These are phyloP conservation scores for Cryptus armator DNA, from an alignment of 2,888 invertebrate genomes.

Conservation along the genomic window DNA sequence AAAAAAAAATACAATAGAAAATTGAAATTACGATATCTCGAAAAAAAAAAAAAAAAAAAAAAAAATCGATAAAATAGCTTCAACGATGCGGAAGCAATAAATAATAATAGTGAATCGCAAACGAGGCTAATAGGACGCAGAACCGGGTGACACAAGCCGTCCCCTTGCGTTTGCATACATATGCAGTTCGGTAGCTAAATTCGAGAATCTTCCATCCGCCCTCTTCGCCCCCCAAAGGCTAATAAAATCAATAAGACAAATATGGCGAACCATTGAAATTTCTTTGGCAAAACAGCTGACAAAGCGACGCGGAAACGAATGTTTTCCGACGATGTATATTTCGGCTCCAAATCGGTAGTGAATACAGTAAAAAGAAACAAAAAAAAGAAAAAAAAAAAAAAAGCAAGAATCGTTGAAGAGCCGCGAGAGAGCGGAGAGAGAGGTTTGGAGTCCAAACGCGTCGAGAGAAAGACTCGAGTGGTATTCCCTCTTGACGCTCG, in stretches of 20 bases:
- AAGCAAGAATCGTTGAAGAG: neutral
- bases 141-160: too few relatives aligned
- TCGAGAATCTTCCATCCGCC: too few relatives aligned
- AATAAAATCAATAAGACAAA: conserved; percentile 49
- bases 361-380: neutral
- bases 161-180: too few relatives aligned
- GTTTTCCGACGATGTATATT: conserved; percentile 66
- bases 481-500: conserved; percentile 45
- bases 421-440: neutral
- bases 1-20: too few relatives aligned
- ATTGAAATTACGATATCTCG: too few relatives aligned
- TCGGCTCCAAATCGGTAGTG: too few relatives aligned
- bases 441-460: conserved; percentile 9
- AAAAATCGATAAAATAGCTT: too few relatives aligned
- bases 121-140: too few relatives aligned
- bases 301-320: conserved; percentile 62
- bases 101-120: too few relatives aligned
- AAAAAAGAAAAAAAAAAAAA: neutral
- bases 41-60: too few relatives aligned
- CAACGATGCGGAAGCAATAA: too few relatives aligned
- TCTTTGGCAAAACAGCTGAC: neutral
- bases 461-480: conserved; percentile 47
- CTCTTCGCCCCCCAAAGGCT: neutral
- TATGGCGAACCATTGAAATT: conserved; percentile 57
- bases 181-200: too few relatives aligned